Base-by-base conservation (phyloP, 35 echinoderm and acorn worm species). In the Acanthaster planci region DNA sequence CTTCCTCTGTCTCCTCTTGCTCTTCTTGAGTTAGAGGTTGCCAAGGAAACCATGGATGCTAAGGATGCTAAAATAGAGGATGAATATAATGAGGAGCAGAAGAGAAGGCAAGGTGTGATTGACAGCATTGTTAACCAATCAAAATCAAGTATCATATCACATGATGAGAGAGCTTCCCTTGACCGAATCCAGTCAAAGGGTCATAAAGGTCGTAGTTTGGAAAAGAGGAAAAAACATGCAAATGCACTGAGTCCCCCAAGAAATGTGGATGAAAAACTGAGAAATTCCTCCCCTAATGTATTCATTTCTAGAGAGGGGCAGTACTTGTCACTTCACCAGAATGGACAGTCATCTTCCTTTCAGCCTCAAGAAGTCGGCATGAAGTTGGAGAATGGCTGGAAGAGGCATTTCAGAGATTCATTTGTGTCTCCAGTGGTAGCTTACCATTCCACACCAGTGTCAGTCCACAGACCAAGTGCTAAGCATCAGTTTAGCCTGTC, bases 21-120 rank as follows among this genome's bases (percentile, higher is more conserved):
- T 26, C 22, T 72, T 0, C 26, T 72, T 30, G 64, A 72, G 64
- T 26, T 72, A 26, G 64, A 72, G 64, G 64, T 72, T 72, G 64
- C 64, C 1, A 72, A 72, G 7, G 29, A 72, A 36, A 72, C 64
- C 64, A 31, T 72, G 64, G 64, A 72, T 72, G 64, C 64, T 27
- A 26, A 72, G 30, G 64, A 72, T 21, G 64, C 64, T 26, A 21
- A 27, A 9, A 31, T 26, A 34, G 64, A 72, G 23, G 64, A 72
- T 30, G 64, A 72, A 2, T 72, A 72, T 72, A 34, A 72, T 26
- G 34, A 72, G 30, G 26, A 72, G 34, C 64, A 72, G 64, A 31
- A 27, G 34, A 72, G 64, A 72, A 72, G 64, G n/a, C 64, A 72
- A 31, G 29, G 1, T 10, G 18, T 72, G 64, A 72, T 72, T 72